Evolutionary conservation across 30 jellyfish, hydroid and myxozoan species (phyloP).

Genomic region (Aurelia sp.): DNA sequence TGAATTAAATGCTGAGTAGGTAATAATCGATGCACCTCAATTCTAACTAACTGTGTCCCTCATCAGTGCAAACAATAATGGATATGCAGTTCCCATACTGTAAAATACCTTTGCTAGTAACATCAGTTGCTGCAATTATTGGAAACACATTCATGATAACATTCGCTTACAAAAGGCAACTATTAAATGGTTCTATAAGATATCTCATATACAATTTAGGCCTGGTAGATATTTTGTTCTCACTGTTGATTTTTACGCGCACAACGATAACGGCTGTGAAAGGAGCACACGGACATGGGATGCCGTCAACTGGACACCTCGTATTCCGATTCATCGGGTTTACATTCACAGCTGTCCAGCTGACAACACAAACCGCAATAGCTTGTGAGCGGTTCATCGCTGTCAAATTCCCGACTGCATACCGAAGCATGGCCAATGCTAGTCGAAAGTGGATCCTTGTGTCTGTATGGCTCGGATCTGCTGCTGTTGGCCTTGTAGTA

Average conservation of each 20-base stretch:
- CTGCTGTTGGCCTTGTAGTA: background rate
- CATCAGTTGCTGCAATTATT: conserved; percentile 3
- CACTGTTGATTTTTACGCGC: background rate
- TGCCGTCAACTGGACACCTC: background rate
- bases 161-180: background rate
- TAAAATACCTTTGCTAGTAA: background rate
- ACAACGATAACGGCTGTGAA: background rate
- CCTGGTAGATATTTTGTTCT: background rate
- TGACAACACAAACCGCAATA: conserved; percentile 11
- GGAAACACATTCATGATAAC: background rate
- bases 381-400: conserved; percentile 20
- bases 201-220: background rate
- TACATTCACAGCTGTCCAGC: background rate
- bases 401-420: background rate
- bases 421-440: conserved; percentile 1
- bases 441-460: conserved; percentile 1
- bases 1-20: no score
- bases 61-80: background rate
- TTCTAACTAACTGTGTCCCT: no score
- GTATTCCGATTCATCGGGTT: conserved; percentile 2
- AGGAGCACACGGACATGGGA: background rate
- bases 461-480: conserved; percentile 3
- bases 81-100: background rate
- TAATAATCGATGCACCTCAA: no score
- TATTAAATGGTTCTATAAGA: conserved; percentile 7